Evolutionary conservation across 2,888 invertebrate species (phyloP).

Genomic region (Caenorhabditis sp.): DNA sequence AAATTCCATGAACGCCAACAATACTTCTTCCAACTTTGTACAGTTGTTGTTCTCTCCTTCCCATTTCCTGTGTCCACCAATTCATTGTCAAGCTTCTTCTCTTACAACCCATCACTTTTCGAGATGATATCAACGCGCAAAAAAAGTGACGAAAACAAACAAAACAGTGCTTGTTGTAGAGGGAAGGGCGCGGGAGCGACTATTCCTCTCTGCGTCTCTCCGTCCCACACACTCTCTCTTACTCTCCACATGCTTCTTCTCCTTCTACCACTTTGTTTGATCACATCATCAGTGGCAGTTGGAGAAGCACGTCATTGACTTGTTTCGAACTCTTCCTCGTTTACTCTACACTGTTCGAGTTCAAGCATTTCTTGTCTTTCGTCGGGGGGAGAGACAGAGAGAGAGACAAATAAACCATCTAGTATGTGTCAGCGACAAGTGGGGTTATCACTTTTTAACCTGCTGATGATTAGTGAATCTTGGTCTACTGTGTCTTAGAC

Average conservation of each 20-base stretch:
- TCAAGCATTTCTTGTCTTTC: conserved; percentile 45
- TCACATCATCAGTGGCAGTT: conserved; percentile 56
- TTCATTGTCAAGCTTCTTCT: conserved; percentile 5
- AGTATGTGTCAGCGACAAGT: conserved; percentile 16
- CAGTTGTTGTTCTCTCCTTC: conserved; percentile 10
- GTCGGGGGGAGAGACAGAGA: background rate
- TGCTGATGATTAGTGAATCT: background rate
- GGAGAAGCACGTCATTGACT: conserved; percentile 57
- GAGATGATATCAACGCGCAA: conserved; percentile 55
- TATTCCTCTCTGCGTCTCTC: conserved; percentile 33
- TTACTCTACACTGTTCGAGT: conserved; percentile 47
- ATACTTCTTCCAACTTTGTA: too few species aligned
- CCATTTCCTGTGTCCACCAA: conserved; percentile 25
- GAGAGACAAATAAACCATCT: conserved; percentile 22
- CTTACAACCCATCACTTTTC: background rate
- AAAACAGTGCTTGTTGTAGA: conserved; percentile 41
- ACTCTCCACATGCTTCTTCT: conserved; percentile 46
- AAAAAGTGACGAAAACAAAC: conserved; percentile 61
- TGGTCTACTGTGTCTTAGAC: too few species aligned
- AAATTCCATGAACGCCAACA: conserved; percentile 15
- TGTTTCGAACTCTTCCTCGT: conserved; percentile 50
- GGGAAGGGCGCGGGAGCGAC: conserved; percentile 25
- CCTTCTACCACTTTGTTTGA: conserved; percentile 56
- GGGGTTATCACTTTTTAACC: conserved; percentile 38
- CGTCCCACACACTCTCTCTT: conserved; percentile 19